phyloP scores from a whole-genome alignment of 2,113 vertebrate genomes.

The Callospermophilus lateralis region DNA sequence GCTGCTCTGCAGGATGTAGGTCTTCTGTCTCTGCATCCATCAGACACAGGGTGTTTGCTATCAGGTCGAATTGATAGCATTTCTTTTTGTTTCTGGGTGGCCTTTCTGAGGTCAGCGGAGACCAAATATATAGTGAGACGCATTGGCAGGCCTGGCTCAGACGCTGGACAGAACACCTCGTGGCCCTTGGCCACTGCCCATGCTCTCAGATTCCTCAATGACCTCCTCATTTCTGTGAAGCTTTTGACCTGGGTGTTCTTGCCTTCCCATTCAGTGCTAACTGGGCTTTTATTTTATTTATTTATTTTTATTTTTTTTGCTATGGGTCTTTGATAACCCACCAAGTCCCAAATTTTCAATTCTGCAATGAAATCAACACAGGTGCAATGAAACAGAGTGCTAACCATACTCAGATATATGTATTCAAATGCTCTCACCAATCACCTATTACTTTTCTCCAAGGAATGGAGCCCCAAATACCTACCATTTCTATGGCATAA shows the following conservation, averaged over 20 bases:
- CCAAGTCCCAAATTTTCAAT: neutral
- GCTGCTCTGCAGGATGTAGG: slow-evolving; percentile 80
- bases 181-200: neutral
- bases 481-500: too few relatives aligned
- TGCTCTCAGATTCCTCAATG: neutral
- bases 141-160: neutral
- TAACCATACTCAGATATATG: too few relatives aligned
- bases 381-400: neutral
- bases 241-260: neutral
- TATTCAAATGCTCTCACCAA: too few relatives aligned
- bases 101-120: neutral
- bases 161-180: neutral
- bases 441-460: too few relatives aligned
- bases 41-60: neutral
- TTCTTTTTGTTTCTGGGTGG: neutral
- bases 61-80: accelerated
- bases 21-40: neutral
- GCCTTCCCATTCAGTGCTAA: neutral
- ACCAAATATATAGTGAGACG: neutral
- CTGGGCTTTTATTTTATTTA: neutral
- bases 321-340: too few relatives aligned
- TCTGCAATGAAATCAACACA: neutral
- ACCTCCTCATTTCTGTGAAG: neutral
- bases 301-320: too few relatives aligned
- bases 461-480: too few relatives aligned